A percentile compares a stretch with the other conserved stretches of the same genome.
phyloP scores from a whole-genome alignment of 2,888 invertebrate species.

The Tuta absoluta region DNA sequence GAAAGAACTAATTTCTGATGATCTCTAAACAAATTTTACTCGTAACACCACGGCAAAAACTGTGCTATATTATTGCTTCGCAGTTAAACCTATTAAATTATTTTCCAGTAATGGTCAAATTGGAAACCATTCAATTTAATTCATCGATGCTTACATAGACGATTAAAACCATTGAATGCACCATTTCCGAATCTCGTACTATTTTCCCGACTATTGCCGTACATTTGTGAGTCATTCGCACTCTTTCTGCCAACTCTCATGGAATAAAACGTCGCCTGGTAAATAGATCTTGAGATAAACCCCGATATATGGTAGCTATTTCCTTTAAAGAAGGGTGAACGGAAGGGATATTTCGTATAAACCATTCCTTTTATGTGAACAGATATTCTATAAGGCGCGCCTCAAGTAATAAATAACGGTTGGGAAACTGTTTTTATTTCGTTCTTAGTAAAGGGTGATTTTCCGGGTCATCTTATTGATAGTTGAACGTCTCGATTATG shows the following conservation, averaged over 20 bases:
- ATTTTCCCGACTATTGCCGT: constrained; percentile 16
- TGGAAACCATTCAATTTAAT: neutral
- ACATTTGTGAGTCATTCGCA: constrained; percentile 32
- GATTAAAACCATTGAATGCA: constrained; percentile 7
- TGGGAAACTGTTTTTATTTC: constrained; percentile 22
- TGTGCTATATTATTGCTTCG: too few species aligned
- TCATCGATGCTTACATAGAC: neutral
- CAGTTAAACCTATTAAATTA: too few species aligned
- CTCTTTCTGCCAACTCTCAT: constrained; percentile 37
- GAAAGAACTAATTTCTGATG: too few species aligned
- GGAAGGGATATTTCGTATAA: constrained; percentile 53
- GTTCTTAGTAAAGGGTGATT: neutral
- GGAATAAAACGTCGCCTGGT: constrained; percentile 56
- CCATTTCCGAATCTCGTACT: constrained; percentile 12
- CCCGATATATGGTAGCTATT: constrained; percentile 73
- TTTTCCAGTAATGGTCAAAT: too few species aligned
- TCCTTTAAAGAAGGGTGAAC: constrained; percentile 62
- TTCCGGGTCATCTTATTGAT: neutral
- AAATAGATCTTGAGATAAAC: constrained; percentile 73
- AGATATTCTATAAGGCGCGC: constrained; percentile 47
- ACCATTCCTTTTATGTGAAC: constrained; percentile 57
- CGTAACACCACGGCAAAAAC: too few species aligned
- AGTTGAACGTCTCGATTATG: neutral
- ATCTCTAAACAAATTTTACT: too few species aligned
- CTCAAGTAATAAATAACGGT: constrained; percentile 22